Evolutionary conservation across 2,888 invertebrate genomes (phyloP), one percentile per base, ranked within the genome.

Genomic region (Cancer borealis): DNA sequence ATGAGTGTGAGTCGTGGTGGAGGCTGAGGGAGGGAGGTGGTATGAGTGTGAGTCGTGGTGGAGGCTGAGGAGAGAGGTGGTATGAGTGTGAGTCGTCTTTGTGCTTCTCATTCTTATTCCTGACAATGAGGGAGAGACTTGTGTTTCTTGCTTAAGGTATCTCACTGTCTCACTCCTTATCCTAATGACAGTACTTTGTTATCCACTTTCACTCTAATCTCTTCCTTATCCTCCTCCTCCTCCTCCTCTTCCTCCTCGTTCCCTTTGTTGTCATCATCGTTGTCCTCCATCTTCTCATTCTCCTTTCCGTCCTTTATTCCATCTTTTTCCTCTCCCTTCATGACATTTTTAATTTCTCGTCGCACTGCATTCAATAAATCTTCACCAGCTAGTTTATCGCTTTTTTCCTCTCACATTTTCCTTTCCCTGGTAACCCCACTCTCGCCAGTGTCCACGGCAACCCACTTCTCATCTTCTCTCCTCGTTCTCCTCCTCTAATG

Each of bases 401-500:
- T 60, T 54, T 84, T 47, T 60, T 84, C 47, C 39, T 39, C 92
- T 92, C 87, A n/a, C 79, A 46, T 46, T 26, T 30, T 79, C 84
- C 49, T 84, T 92, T 46, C 47, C 79, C 21, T 45, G 46, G 79
- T 30, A 46, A 26, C 87, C 60, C 88, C 79, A 17, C 26, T 39
- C 60, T 26, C 49, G 45, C 88, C 88, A 47, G 46, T 49, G 47
- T 88, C 49, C 88, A 46, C 49, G 46, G 47, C 88, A n/a, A 47
- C 91, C 45, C 73, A 73, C 66, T 45, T 45, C 46, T 73, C 66
- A 73, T 91, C 66, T 46, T 91, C 46, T 79, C 91, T 73, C 46
- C 91, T 66, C 21, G 73, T 91, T 54, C 45, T 91, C n/a, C 39
- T 26, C 46, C 73, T 79, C 46, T 92, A 90, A 90, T 49, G 90